Evolutionary conservation across 2,113 vertebrate genomes (phyloP).

Genomic region (Pluvianellus socialis): DNA sequence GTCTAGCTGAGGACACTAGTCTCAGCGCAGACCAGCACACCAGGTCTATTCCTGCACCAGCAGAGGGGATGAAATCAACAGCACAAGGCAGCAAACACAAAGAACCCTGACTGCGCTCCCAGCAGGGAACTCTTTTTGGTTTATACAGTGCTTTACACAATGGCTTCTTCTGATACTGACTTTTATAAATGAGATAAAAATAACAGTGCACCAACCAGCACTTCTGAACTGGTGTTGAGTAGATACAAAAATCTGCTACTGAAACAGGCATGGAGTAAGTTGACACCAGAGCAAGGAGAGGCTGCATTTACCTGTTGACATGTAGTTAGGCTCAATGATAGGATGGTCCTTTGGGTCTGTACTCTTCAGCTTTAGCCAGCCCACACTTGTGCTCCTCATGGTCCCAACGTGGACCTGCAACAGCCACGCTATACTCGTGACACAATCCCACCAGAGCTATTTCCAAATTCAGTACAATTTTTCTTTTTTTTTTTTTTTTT

Average conservation of each 20-base stretch:
- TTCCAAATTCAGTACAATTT: not conserved
- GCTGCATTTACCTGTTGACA: slow-evolving; percentile 85
- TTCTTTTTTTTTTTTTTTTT: not conserved
- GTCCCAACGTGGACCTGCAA: slow-evolving; percentile 91
- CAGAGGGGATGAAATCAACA: not conserved
- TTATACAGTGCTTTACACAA: not conserved
- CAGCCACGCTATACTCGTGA: not conserved
- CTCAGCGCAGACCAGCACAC: not conserved
- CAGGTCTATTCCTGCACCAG: not conserved
- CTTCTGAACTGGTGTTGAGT: not conserved
- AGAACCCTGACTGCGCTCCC: not conserved
- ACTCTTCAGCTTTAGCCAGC: slow-evolving; percentile 91
- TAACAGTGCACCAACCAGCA: not conserved
- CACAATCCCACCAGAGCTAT: not conserved
- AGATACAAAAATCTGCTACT: not conserved
- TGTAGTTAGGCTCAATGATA: slow-evolving; percentile 91
- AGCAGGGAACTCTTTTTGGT: not conserved
- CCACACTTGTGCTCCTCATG: slow-evolving; percentile 88
- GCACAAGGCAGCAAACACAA: not conserved
- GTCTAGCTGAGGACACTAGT: not conserved
- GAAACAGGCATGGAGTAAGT: not conserved
- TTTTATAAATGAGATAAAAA: not conserved
- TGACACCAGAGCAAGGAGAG: not conserved
- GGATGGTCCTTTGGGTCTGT: slow-evolving; percentile 86
- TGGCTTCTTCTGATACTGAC: not conserved